A percentile compares a stretch with the other conserved stretches of the same genome.
Evolutionary conservation across 1,140 invertebrate genomes (phyloP).

Genomic region (Steinernema feltiae): DNA sequence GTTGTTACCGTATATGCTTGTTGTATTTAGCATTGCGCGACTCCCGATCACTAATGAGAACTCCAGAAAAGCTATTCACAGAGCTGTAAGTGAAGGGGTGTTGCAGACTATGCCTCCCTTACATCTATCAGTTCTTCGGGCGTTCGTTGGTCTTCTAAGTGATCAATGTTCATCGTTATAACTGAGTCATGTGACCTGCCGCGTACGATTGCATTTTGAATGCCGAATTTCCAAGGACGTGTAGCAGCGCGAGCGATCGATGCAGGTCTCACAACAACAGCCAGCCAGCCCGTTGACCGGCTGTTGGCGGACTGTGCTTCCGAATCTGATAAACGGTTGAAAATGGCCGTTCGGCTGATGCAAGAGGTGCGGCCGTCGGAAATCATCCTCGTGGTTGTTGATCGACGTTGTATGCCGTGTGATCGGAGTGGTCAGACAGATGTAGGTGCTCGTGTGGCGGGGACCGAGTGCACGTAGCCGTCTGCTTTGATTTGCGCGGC

Average conservation of each 20-base stretch:
- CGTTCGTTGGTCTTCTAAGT: not conserved
- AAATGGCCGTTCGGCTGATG: not conserved
- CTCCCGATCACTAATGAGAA: no score
- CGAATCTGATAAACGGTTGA: not conserved
- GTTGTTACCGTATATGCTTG: no score
- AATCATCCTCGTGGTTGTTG: not conserved
- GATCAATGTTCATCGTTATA: slow-evolving; percentile 10
- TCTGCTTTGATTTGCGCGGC: not conserved
- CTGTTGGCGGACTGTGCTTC: not conserved
- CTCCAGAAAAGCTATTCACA: no score
- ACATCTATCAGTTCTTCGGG: no score
- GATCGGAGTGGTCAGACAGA: not conserved
- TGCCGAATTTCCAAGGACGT: slow-evolving; percentile 13
- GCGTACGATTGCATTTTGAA: not conserved
- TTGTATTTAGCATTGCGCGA: no score
- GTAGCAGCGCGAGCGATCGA: not conserved
- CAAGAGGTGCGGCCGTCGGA: no score
- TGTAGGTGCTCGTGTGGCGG: not conserved
- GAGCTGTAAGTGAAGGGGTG: no score
- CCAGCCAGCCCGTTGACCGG: not conserved
- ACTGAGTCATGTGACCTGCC: slow-evolving; percentile 5
- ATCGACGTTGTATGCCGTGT: not conserved
- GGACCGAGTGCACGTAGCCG: not conserved
- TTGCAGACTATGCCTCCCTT: no score
- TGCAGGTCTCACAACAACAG: not conserved